Percentiles rank a stretch among this genome's conserved stretches.
phyloP scores from a whole-genome alignment of 2,797 vertebrate genomes.

The Lindbergichthys nudifrons region DNA sequence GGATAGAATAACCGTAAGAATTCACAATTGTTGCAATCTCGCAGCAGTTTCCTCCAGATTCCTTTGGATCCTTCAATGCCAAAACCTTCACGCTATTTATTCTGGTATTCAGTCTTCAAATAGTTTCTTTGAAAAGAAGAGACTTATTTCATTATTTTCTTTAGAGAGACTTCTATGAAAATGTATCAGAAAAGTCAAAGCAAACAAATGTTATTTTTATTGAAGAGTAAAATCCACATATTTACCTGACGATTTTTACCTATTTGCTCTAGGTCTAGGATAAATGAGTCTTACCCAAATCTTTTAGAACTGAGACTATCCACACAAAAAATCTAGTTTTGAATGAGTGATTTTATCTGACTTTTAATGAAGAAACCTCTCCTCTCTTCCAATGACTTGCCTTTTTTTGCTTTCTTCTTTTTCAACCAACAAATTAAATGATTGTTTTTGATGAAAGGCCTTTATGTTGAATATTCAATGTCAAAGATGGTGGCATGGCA shows the following conservation, averaged over 20 bases:
- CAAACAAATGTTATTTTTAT: neutral
- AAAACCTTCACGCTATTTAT: constrained; percentile 10
- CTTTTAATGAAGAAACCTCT: neutral
- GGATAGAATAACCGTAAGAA: neutral
- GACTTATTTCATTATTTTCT: constrained; percentile 4
- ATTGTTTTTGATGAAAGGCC: too few relatives aligned
- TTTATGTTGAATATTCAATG: too few relatives aligned
- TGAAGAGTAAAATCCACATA: neutral
- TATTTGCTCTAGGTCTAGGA: too few relatives aligned
- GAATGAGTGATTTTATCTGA: neutral
- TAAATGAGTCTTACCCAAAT: neutral
- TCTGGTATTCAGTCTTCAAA: constrained; percentile 5
- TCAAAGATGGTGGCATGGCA: too few relatives aligned
- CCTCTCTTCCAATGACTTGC: neutral
- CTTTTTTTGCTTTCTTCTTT: too few relatives aligned
- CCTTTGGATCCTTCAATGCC: neutral
- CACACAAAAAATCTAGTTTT: neutral
- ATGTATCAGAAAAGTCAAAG: neutral
- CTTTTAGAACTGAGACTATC: neutral
- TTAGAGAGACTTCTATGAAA: neutral
- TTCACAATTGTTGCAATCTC: constrained; percentile 10
- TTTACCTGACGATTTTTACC: neutral
- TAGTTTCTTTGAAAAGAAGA: neutral
- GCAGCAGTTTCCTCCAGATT: constrained; percentile 1
- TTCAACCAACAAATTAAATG: too few relatives aligned